phyloP scores from a whole-genome alignment of 37 sponge, comb jelly and placozoan species.

The Hormiphora californensis region DNA sequence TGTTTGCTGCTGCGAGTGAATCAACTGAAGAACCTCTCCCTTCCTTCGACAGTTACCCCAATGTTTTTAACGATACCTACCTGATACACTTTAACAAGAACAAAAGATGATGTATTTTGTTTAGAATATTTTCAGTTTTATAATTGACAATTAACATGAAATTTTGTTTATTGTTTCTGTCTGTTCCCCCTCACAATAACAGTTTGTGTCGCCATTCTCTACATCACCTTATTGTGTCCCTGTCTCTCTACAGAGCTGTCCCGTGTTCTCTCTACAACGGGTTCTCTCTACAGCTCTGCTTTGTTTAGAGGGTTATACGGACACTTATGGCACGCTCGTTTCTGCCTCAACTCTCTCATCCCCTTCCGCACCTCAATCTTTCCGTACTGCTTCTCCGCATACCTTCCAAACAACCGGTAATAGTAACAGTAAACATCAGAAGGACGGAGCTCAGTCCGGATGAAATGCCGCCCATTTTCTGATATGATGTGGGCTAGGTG shows the following conservation, averaged over 20 bases:
- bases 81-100: no score
- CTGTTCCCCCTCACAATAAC: background rate
- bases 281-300: background rate
- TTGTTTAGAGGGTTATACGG: background rate
- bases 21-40: background rate
- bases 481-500: conserved; percentile 71
- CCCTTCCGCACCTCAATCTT: conserved; percentile 28
- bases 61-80: conserved; percentile 46
- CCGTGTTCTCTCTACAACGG: background rate
- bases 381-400: background rate
- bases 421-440: conserved; percentile 82
- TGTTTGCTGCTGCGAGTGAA: background rate
- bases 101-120: no score
- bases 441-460: conserved; percentile 67
- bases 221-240: background rate
- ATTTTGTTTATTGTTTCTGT: no score
- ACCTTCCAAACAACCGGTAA: conserved; percentile 58
- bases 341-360: conserved; percentile 10
- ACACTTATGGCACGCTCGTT: background rate
- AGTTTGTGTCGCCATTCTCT: background rate
- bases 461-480: conserved; percentile 68
- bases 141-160: no score
- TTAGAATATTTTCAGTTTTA: no score
- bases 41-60: background rate
- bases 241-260: background rate